Evolutionary conservation across 2,113 vertebrate genomes (phyloP).

Genomic region (Natator depressus): DNA sequence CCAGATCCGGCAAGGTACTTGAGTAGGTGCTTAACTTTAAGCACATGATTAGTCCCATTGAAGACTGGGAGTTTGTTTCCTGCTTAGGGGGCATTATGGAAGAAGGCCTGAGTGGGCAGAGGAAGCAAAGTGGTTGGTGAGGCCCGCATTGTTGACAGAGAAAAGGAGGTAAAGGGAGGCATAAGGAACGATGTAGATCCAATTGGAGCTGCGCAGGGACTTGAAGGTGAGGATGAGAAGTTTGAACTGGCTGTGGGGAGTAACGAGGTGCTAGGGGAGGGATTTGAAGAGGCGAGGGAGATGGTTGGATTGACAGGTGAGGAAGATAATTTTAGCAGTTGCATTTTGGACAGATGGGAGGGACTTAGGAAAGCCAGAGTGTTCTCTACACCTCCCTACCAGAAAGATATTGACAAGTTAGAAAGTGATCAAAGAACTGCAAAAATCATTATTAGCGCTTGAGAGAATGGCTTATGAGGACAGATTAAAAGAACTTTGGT

Average conservation of each 20-base stretch:
- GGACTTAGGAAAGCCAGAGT: neutral
- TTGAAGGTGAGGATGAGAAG: neutral
- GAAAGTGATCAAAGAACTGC: neutral
- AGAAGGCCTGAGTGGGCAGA: neutral
- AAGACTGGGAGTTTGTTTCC: neutral
- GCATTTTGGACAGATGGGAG: neutral
- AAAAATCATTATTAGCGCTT: neutral
- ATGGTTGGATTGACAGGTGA: accelerated
- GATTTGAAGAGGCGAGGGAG: neutral
- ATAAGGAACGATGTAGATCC: neutral
- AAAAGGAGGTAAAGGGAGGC: neutral
- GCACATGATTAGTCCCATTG: neutral
- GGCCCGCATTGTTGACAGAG: neutral
- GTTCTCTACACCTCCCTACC: neutral
- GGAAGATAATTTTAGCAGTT: neutral
- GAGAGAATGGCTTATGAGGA: neutral
- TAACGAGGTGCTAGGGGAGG: neutral
- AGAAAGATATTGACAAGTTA: neutral
- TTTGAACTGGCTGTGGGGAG: neutral
- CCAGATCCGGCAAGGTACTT: neutral
- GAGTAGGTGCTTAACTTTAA: neutral
- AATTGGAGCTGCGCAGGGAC: neutral
- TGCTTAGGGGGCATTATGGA: neutral
- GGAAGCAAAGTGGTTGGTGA: neutral
- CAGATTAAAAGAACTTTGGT: neutral